Conservation (phyloP, 2,113 vertebrate species). For the Calidris pygmaea region DNA sequence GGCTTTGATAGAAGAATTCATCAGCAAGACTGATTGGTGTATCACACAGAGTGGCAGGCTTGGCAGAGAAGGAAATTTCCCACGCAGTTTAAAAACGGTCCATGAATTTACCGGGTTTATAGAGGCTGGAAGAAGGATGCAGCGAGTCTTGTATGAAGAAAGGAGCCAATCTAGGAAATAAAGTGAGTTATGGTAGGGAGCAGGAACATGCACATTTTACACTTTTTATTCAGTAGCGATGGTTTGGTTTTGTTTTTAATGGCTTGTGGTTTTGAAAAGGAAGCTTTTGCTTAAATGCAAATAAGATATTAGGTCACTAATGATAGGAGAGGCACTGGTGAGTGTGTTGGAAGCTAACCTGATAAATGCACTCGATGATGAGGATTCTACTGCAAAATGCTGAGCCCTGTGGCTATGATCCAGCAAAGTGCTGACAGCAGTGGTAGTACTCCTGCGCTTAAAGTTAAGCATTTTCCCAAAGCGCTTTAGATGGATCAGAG, state of each 20-base stretch:
- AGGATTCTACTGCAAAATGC: neutral
- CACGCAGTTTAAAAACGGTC: constrained; percentile 9
- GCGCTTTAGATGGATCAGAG: neutral
- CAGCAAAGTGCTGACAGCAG: neutral
- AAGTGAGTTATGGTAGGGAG: neutral
- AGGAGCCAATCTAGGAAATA: neutral
- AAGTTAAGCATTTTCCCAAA: constrained; percentile 24
- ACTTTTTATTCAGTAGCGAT: neutral
- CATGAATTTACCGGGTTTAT: too few relatives aligned
- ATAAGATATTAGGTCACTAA: neutral
- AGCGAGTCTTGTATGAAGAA: constrained; percentile 7
- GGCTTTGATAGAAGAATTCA: constrained; percentile 44
- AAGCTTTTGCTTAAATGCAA: constrained; percentile 53
- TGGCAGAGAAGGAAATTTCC: constrained; percentile 43
- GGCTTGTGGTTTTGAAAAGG: neutral
- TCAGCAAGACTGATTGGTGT: constrained; percentile 32
- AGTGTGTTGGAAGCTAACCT: neutral
- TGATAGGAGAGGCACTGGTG: neutral
- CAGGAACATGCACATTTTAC: neutral
- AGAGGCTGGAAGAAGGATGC: neutral
- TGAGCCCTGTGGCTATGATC: constrained; percentile 1
- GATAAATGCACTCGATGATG: neutral
- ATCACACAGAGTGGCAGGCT: constrained; percentile 10
- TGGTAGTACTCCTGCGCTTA: neutral
- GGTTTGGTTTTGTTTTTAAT: neutral